Evolutionary conservation across 2,888 invertebrate species (phyloP).

Genomic region (Diplolepis rosae): DNA sequence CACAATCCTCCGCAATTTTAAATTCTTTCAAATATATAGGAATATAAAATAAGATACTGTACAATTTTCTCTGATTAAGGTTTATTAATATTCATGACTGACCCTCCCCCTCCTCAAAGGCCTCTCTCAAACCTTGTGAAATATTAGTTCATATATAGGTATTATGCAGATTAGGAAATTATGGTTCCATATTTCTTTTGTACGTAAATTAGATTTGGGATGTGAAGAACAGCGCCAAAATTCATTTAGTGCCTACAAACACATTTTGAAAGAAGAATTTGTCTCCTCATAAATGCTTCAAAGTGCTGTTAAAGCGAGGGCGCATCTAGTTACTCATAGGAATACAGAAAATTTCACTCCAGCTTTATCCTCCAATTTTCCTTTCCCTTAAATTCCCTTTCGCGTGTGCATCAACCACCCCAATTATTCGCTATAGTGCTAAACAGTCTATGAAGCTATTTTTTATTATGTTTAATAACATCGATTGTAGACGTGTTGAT

Average conservation of each 20-base stretch:
- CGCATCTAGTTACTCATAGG: not conserved
- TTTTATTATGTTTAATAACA: not conserved
- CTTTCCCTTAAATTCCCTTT: not conserved
- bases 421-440: not conserved
- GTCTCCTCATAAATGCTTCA: conserved; percentile 44
- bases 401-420: not conserved
- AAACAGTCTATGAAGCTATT: not conserved
- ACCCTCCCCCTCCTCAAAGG: no score
- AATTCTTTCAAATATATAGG: no score
- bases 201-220: no score
- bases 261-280: conserved; percentile 38
- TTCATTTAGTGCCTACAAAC: not conserved
- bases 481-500: not conserved
- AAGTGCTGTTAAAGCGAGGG: not conserved
- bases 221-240: not conserved
- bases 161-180: no score
- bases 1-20: no score
- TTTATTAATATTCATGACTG: no score
- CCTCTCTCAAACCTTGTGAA: no score
- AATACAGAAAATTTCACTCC: not conserved
- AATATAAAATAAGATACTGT: no score
- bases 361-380: not conserved
- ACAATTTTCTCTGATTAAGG: no score
- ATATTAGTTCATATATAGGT: no score
- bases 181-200: no score